These are phyloP conservation scores for Dissostichus mawsoni DNA, from an alignment of 2,113 vertebrate genomes.

Conservation along the genomic window DNA sequence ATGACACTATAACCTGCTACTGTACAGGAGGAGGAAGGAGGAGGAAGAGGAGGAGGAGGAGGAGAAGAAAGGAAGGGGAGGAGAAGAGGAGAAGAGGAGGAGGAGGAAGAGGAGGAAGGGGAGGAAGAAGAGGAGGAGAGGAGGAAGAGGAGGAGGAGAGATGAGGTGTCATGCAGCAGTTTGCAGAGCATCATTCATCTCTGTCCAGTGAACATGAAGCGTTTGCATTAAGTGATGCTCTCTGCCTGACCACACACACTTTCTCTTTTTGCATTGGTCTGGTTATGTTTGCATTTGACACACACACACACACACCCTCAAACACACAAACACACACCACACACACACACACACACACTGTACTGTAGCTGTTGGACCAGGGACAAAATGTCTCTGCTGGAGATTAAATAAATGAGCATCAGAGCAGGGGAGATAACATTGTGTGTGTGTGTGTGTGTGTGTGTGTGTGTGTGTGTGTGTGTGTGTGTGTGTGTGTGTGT, in stretches of 20 bases:
- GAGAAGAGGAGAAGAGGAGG: background rate
- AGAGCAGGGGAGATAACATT: background rate
- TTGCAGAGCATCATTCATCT: slow-evolving; percentile 75
- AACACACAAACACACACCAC: slow-evolving; percentile 11
- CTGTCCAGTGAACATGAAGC: slow-evolving; percentile 71
- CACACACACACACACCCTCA: background rate
- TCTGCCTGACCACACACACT: slow-evolving; percentile 36
- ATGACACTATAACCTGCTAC: background rate
- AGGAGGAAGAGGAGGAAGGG: slow-evolving; percentile 2
- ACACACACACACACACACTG: background rate
- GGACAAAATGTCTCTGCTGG: slow-evolving; percentile 12
- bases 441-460: background rate
- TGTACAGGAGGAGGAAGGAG: background rate
- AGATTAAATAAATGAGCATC: slow-evolving; percentile 40
- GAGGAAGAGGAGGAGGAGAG: background rate
- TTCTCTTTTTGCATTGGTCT: too few species aligned
- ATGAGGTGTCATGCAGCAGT: slow-evolving; percentile 38
- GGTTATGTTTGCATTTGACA: too few species aligned
- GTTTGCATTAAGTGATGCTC: slow-evolving; percentile 72
- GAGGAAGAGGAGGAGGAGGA: slow-evolving; percentile 14
- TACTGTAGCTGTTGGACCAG: slow-evolving; percentile 20
- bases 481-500: background rate
- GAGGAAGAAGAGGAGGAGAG: background rate
- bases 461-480: background rate
- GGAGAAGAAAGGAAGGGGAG: background rate